Evolutionary conservation across 1,140 invertebrate genomes (phyloP).

Genomic region (Scylla paramamosain): DNA sequence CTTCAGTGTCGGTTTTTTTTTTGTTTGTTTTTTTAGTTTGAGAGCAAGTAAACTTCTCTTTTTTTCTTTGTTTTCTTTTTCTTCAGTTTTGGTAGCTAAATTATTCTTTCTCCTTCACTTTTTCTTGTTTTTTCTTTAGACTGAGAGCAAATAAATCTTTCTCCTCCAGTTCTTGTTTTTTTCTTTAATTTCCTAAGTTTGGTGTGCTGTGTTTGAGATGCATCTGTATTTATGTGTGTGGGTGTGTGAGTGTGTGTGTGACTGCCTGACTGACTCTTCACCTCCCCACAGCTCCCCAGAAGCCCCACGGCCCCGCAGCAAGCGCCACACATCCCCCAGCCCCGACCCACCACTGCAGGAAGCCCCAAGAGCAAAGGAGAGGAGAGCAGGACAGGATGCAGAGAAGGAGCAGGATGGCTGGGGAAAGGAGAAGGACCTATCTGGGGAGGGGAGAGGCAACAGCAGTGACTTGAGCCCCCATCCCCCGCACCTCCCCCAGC

Average conservation of each 20-base stretch:
- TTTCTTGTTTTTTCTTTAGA: too few species aligned
- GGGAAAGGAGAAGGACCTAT: not conserved
- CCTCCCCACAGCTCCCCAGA: slow-evolving; percentile 63
- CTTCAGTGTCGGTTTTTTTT: too few species aligned
- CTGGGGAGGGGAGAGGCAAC: not conserved
- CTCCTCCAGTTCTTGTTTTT: not conserved
- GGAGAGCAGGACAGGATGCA: slow-evolving; percentile 30
- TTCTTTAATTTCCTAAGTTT: not conserved
- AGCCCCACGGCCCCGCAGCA: slow-evolving; percentile 57
- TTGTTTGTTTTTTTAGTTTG: too few species aligned
- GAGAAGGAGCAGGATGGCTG: slow-evolving; percentile 31
- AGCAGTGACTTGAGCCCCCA: slow-evolving; percentile 52
- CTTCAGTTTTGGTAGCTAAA: too few species aligned
- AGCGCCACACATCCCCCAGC: slow-evolving; percentile 36
- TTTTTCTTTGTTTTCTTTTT: too few species aligned
- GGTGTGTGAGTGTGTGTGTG: not conserved
- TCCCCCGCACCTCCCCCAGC: not conserved
- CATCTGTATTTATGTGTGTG: not conserved
- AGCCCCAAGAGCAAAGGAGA: not conserved
- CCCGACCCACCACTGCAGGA: slow-evolving; percentile 50
- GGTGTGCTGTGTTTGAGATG: not conserved
- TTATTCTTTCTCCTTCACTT: too few species aligned
- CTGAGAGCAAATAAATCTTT: too few species aligned
- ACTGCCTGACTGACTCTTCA: not conserved
- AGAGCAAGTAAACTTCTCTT: too few species aligned